phyloP scores from a whole-genome alignment of 2,888 invertebrate species.

The Meandrusa payeni region DNA sequence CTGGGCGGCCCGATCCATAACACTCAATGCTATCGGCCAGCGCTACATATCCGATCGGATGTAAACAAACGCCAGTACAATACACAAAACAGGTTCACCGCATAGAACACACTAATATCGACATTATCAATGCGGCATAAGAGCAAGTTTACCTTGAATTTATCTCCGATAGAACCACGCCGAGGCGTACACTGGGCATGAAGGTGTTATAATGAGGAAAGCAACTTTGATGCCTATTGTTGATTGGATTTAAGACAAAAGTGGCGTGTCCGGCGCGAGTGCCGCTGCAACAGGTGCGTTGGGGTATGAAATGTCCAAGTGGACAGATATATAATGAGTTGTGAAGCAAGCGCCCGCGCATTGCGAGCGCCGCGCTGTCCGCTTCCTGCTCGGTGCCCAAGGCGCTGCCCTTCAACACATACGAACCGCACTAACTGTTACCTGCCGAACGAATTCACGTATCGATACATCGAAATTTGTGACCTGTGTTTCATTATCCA shows the following conservation, averaged over 20 bases:
- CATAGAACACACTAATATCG: background rate
- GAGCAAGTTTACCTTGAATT: background rate
- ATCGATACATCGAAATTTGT: slow-evolving; percentile 12
- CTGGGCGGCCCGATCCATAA: slow-evolving; percentile 15
- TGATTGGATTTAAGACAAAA: slow-evolving; percentile 1
- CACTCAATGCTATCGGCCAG: slow-evolving; percentile 20
- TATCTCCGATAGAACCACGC: background rate
- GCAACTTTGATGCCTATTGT: slow-evolving; percentile 17
- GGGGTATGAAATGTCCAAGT: slow-evolving; percentile 15
- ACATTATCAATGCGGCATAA: background rate
- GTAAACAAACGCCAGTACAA: slow-evolving; percentile 22
- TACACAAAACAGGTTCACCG: background rate
- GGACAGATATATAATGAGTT: slow-evolving; percentile 30
- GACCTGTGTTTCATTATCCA: slow-evolving; percentile 5
- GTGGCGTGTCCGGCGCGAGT: background rate
- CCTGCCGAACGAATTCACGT: slow-evolving; percentile 6
- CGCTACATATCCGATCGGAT: slow-evolving; percentile 20
- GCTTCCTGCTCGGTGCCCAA: slow-evolving; percentile 30
- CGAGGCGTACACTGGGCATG: background rate
- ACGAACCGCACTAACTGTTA: slow-evolving; percentile 1
- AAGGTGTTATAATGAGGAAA: slow-evolving; percentile 5
- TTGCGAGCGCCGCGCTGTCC: slow-evolving; percentile 11
- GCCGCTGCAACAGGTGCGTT: slow-evolving; percentile 9
- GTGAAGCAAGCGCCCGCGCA: slow-evolving; percentile 28
- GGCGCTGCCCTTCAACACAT: slow-evolving; percentile 31